Base-by-base conservation (phyloP, 2,113 vertebrate species). In the Thinocorus orbignyianus region DNA sequence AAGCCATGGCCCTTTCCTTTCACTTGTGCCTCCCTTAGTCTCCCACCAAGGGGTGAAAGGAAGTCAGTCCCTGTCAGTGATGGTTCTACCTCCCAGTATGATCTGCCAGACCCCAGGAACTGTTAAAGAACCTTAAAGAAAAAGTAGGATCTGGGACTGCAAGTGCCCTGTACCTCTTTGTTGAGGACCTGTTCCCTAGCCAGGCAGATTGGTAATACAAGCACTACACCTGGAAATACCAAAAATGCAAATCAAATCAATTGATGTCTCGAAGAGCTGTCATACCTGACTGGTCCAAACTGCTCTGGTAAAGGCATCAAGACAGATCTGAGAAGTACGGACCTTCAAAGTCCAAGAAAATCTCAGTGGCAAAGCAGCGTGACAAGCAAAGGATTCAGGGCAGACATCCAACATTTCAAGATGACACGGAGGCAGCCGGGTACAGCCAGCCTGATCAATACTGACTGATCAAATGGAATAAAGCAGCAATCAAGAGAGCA, bases 11-110 rank as follows among this genome's bases (percentile, higher is more conserved):
- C 39, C 37, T 19, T 48, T 61, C 35, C 51, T 16, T 52, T 65
- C 2, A 2, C 30, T 33, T 24, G 5, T 1, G 3, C 2, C 73
- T 24, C 1, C 2, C 1, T 4, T 6, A 11, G 11, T 69, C 25
- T 65, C 49, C 35, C 46, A 6, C 2, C 3, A 54, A 7, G 37
- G 46, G 12, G 11, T 2, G 6, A n/a, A 55, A 65, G 13, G 72
- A 49, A 58, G 18, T 6, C 2, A 18, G 51, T 11, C 3, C 4
- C 24, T 44, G 33, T 37, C 14, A 71, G 55, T 17, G 62, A 25
- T 1, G 10, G 18, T n/a, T 85, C 60, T 37, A 42, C 70, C 54
- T 8, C 13, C 37, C 71, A 60, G 23, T 3, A 46, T n/a, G 70
- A 80, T 54, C 11, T 71, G 19, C 39, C 52, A 85, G 25, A 51